Conservation (phyloP, 2,888 invertebrate species). For the Amaurobius ferox region DNA sequence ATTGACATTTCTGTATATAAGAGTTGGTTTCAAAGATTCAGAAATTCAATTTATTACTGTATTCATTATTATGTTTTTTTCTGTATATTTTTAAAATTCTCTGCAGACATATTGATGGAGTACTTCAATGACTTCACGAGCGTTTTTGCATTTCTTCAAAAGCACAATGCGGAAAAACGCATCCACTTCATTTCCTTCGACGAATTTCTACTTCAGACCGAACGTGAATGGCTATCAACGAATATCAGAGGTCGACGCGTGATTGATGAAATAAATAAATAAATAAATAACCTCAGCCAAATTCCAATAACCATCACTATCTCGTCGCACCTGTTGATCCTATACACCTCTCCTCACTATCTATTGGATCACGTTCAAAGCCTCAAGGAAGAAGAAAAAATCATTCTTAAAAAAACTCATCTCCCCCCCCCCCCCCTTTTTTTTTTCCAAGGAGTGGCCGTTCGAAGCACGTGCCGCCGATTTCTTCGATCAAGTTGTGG, state of each 20-base stretch:
- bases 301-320: conserved; percentile 32
- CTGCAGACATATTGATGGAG: neutral
- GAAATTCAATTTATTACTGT: no score
- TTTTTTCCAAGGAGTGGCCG: conserved; percentile 43
- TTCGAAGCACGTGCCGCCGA: conserved; percentile 56
- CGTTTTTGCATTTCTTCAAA: neutral
- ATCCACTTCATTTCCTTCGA: neutral
- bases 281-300: conserved; percentile 21
- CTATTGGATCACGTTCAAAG: conserved; percentile 17
- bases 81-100: no score
- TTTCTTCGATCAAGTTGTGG: conserved; percentile 35
- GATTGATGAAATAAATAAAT: conserved; percentile 4
- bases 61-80: no score
- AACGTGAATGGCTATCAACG: conserved; percentile 1
- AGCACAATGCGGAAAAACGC: neutral
- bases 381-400: conserved; percentile 4
- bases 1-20: no score
- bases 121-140: neutral
- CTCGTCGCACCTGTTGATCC: conserved; percentile 34
- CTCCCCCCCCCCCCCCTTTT: conserved; percentile 18
- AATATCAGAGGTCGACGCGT: conserved; percentile 2
- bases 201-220: neutral
- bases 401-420: conserved; percentile 2
- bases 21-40: no score
- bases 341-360: conserved; percentile 20